These are phyloP conservation scores for Taphrorychus bicolor DNA, from an alignment of 2,888 invertebrate species.

Conservation along the genomic window DNA sequence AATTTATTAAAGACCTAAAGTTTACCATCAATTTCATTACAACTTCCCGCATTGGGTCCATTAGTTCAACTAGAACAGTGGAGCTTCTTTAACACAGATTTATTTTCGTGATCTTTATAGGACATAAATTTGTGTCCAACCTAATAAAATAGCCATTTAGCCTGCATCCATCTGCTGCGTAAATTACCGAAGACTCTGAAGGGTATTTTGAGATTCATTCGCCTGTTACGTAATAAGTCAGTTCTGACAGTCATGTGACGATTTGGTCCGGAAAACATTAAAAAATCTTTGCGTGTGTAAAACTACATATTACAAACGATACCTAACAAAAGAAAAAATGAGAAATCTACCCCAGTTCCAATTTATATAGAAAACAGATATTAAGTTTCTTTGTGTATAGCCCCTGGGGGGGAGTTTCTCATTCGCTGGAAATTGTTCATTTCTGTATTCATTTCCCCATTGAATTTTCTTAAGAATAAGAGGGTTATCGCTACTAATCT, in stretches of 20 bases:
- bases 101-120: background rate
- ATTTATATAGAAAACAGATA: slow-evolving; percentile 10
- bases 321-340: too few relatives aligned
- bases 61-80: background rate
- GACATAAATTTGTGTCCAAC: background rate
- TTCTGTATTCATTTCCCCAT: slow-evolving; percentile 37
- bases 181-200: background rate
- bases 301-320: too few relatives aligned
- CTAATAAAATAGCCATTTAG: background rate
- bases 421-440: slow-evolving; percentile 37
- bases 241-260: too few relatives aligned
- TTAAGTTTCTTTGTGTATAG: slow-evolving; percentile 9
- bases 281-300: too few relatives aligned
- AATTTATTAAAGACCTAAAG: background rate
- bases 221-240: background rate
- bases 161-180: background rate
- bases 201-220: background rate
- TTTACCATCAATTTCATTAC: background rate
- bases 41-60: background rate
- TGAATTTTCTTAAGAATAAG: slow-evolving; percentile 39
- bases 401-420: slow-evolving; percentile 12
- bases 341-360: too few relatives aligned
- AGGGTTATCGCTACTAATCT: slow-evolving; percentile 35
- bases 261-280: too few relatives aligned
- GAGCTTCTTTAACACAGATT: background rate